Conservation (phyloP, 2,797 vertebrate species). For the Podargus strigoides region DNA sequence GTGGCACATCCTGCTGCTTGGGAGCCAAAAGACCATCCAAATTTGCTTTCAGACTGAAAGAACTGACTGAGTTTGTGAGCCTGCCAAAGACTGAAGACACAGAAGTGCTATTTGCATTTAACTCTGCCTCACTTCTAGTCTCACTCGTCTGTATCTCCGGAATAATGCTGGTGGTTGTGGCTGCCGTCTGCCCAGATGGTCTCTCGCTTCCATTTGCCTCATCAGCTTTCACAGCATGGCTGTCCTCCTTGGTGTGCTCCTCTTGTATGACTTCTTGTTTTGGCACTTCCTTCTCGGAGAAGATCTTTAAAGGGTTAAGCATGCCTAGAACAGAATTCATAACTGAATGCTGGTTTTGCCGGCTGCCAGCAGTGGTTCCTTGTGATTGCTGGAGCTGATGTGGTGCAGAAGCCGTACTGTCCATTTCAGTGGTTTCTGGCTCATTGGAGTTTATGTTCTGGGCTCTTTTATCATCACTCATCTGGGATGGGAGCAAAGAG, state of each 20-base stretch:
- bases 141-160: not conserved
- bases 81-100: conserved; percentile 41
- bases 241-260: not conserved
- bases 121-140: not conserved
- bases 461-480: conserved; percentile 18
- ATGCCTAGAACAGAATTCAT: conserved; percentile 80
- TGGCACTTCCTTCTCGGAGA: conserved; percentile 70
- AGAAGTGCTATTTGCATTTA: not conserved
- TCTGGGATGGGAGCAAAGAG: conserved; percentile 67
- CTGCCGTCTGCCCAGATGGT: not conserved
- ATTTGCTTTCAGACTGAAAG: conserved; percentile 48
- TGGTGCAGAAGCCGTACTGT: not conserved
- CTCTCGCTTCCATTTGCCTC: not conserved
- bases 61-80: conserved; percentile 51
- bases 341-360: conserved; percentile 62
- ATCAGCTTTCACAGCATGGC: not conserved
- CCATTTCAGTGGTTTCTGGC: not conserved
- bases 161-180: not conserved
- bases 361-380: not conserved
- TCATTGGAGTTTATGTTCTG: not conserved
- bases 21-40: conserved; percentile 39
- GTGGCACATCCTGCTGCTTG: conserved; percentile 6
- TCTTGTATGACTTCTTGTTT: conserved; percentile 46
- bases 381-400: not conserved
- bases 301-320: conserved; percentile 82